Percentiles rank a stretch among this genome's conserved stretches.
phyloP scores from a whole-genome alignment of 92 coral and sea anemone genomes.

The Zoanthus gigantus region DNA sequence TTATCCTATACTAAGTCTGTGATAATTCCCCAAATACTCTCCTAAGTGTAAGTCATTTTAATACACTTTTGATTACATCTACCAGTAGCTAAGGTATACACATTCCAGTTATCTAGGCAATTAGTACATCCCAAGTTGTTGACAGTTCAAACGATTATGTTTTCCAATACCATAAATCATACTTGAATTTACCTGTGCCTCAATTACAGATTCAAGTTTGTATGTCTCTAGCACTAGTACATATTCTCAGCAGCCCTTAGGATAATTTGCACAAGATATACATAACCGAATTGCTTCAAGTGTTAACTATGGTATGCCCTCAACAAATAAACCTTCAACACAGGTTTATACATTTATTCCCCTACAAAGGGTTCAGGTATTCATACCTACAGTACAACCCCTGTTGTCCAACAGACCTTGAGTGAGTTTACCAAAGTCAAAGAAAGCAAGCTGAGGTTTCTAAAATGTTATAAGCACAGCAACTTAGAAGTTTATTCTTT shows the following conservation, averaged over 20 bases:
- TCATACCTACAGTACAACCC: background rate
- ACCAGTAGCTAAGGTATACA: background rate
- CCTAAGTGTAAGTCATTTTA: background rate
- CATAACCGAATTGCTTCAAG: background rate
- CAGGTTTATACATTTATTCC: background rate
- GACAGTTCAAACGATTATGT: background rate
- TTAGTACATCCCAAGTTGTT: background rate
- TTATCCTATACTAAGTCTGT: slow-evolving; percentile 4
- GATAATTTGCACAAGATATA: background rate
- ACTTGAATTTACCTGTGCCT: background rate
- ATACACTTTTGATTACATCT: background rate
- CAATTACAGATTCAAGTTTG: background rate
- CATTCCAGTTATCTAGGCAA: background rate
- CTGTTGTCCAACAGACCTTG: background rate
- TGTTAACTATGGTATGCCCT: background rate
- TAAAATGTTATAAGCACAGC: slow-evolving; percentile 70
- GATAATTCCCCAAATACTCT: background rate
- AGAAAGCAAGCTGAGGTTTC: slow-evolving; percentile 66
- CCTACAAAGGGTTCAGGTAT: background rate
- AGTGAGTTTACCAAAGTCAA: slow-evolving; percentile 64
- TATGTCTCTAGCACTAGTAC: background rate
- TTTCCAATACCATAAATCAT: background rate
- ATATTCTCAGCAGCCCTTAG: background rate
- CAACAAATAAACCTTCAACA: background rate
- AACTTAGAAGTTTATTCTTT: slow-evolving; percentile 53